Percentiles rank a stretch among this genome's conserved stretches.
These are phyloP conservation scores for Pygoscelis adeliae DNA, from an alignment of 2,113 vertebrate genomes.

Conservation along the genomic window DNA sequence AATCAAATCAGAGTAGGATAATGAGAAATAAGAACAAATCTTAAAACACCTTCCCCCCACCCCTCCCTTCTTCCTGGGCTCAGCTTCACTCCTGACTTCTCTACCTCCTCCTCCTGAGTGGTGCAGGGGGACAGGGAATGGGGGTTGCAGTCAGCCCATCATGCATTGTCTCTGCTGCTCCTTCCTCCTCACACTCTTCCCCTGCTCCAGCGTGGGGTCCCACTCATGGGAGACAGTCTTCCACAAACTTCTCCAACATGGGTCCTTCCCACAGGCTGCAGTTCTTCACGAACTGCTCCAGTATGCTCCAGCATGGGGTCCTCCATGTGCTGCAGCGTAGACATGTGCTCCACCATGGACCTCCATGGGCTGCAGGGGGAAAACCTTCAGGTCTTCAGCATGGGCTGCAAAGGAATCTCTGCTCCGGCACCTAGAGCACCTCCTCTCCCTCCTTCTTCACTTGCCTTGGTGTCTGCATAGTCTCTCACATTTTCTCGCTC, in stretches of 20 bases:
- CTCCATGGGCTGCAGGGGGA: not conserved
- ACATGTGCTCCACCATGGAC: not conserved
- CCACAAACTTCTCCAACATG: not conserved
- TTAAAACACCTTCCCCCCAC: not conserved
- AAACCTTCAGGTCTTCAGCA: not conserved
- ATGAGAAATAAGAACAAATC: not conserved
- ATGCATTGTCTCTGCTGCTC: not conserved
- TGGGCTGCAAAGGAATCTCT: not conserved
- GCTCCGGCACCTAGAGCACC: not conserved
- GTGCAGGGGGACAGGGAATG: fast-evolving
- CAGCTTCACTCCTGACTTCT: not conserved
- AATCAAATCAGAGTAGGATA: not conserved
- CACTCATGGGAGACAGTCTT: not conserved
- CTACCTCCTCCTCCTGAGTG: not conserved
- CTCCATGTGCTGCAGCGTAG: not conserved
- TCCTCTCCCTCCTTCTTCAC: not conserved
- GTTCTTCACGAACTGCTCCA: not conserved
- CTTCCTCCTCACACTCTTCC: not conserved
- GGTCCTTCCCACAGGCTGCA: not conserved
- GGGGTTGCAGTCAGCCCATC: not conserved
- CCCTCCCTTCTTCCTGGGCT: not conserved
- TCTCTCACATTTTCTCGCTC: not conserved
- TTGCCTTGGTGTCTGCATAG: not conserved
- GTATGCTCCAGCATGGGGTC: not conserved
- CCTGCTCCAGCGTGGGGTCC: not conserved